phyloP scores from a whole-genome alignment of 92 coral and sea anemone genomes.

The Epizoanthus fatuus region DNA sequence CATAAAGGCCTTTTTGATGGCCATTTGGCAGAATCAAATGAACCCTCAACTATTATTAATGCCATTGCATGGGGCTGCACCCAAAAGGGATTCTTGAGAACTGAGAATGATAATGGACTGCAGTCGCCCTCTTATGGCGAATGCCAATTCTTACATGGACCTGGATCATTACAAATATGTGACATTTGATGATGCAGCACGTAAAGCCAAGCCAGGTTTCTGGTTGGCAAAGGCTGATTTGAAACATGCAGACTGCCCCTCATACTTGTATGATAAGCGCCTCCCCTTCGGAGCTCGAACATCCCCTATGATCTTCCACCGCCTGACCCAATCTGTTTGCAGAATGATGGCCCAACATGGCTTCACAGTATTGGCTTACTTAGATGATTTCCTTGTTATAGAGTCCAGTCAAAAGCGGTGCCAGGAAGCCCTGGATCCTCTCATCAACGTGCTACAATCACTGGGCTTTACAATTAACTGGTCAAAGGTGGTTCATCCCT shows the following conservation, averaged over 20 bases:
- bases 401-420: constrained; percentile 31
- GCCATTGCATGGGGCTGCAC: constrained; percentile 49
- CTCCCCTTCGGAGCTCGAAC: too few species aligned
- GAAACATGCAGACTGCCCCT: neutral
- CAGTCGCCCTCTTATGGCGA: constrained; percentile 28
- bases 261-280: too few species aligned
- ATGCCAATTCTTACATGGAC: constrained; percentile 41
- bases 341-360: constrained; percentile 50
- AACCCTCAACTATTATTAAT: constrained; percentile 7
- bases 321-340: constrained; percentile 34
- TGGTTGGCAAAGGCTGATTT: constrained; percentile 1
- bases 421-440: neutral
- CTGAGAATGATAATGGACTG: constrained; percentile 44
- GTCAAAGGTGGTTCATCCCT: constrained; percentile 43
- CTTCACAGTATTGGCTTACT: constrained; percentile 41
- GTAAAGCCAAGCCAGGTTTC: constrained; percentile 14
- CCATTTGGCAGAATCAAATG: neutral
- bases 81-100: constrained; percentile 50
- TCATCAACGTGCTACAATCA: constrained; percentile 18
- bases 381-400: constrained; percentile 65
- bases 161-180: constrained; percentile 50
- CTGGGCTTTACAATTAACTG: constrained; percentile 49
- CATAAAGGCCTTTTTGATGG: neutral
- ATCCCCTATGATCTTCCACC: neutral
- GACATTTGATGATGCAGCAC: constrained; percentile 40